Conservation (phyloP, 53 echinoderm and acorn worm species). For the Antedon mediterranea region DNA sequence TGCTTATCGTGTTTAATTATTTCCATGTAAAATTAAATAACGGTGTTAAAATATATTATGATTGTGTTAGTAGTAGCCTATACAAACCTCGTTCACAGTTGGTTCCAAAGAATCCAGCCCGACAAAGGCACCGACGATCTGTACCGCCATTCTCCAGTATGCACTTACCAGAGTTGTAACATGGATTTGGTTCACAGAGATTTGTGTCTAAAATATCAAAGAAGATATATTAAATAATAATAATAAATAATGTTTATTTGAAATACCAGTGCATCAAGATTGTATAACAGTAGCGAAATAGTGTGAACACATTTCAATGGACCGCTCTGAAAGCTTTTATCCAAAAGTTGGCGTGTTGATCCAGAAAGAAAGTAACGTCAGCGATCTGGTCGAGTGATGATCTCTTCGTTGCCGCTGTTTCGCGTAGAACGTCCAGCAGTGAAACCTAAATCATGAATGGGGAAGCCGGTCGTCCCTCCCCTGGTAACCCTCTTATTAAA, state of each 20-base stretch:
- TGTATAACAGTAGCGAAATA: too few relatives aligned
- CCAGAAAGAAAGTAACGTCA: too few relatives aligned
- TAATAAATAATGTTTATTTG: not conserved
- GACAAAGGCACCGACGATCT: not conserved
- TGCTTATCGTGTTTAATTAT: too few relatives aligned
- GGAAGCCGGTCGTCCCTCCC: too few relatives aligned
- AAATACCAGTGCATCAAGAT: not conserved
- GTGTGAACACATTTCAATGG: too few relatives aligned
- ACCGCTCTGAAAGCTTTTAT: too few relatives aligned
- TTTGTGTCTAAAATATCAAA: not conserved
- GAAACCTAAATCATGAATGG: too few relatives aligned
- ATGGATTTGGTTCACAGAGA: not conserved
- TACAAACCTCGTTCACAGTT: slow-evolving; percentile 1
- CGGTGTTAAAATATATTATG: not conserved
- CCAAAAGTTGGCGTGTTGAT: too few relatives aligned
- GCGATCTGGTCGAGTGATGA: too few relatives aligned
- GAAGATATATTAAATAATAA: not conserved
- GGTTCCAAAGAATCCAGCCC: not conserved
- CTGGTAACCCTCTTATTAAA: too few relatives aligned
- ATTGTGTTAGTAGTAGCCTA: not conserved
- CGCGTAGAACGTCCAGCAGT: too few relatives aligned
- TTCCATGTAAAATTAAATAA: not conserved
- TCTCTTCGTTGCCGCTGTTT: too few relatives aligned
- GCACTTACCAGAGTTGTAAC: not conserved
- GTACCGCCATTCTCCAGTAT: not conserved